Evolutionary conservation across 2,888 invertebrate genomes (phyloP).

Genomic region (Oscheius onirici): DNA sequence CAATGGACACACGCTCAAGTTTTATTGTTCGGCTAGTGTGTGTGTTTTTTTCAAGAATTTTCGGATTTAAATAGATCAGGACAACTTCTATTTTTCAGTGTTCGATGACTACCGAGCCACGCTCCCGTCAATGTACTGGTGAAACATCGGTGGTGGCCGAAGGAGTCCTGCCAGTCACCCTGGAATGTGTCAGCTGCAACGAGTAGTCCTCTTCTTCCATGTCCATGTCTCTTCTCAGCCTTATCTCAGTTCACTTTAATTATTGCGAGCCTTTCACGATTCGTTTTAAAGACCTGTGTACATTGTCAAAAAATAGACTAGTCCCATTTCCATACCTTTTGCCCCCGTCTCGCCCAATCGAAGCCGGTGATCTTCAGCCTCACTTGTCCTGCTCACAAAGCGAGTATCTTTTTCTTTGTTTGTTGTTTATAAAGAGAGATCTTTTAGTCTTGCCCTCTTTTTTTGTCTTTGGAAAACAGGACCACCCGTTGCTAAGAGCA

Average conservation of each 20-base stretch:
- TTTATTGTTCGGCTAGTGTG: not conserved
- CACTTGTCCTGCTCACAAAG: slow-evolving; percentile 22
- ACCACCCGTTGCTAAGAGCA: slow-evolving; percentile 19
- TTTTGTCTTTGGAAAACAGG: not conserved
- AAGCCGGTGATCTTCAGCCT: slow-evolving; percentile 15
- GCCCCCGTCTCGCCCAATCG: slow-evolving; percentile 8
- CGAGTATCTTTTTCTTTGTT: slow-evolving; percentile 33
- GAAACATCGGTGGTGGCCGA: slow-evolving; percentile 62
- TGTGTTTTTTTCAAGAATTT: not conserved
- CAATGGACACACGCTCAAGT: not conserved
- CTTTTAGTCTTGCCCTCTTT: not conserved
- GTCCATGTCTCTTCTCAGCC: not conserved
- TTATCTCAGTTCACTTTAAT: slow-evolving; percentile 26
- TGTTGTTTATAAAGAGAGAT: slow-evolving; percentile 15
- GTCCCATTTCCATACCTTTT: not conserved
- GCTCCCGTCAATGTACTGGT: slow-evolving; percentile 47
- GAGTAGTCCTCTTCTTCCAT: slow-evolving; percentile 4
- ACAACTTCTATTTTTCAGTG: slow-evolving; percentile 50
- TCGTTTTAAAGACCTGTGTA: slow-evolving; percentile 5
- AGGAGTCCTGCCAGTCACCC: slow-evolving; percentile 61
- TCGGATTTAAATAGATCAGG: too few species aligned
- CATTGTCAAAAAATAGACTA: not conserved
- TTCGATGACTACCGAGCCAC: slow-evolving; percentile 56
- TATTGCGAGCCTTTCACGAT: slow-evolving; percentile 21
- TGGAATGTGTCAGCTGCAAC: slow-evolving; percentile 66